Evolutionary conservation across 2,888 invertebrate species (phyloP), one percentile per base, ranked within the genome.

Genomic region (Plagodis dolabraria): DNA sequence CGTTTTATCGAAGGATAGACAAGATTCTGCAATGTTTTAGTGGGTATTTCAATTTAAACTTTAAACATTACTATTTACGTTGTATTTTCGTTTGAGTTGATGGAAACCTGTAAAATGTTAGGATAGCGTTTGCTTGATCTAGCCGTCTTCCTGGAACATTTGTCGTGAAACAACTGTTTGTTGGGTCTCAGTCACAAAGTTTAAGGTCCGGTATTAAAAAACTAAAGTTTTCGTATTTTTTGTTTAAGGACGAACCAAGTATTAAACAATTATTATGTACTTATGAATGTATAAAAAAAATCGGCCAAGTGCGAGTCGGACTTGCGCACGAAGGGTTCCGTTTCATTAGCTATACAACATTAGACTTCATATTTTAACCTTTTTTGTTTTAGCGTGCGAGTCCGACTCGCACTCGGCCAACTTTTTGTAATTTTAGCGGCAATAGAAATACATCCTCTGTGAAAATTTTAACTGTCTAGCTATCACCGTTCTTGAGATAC

Each of bases 101-200:
- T 9, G 40, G 11, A 50, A 47, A 53, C 59, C 52, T 33, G 47
- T 50, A 52, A 63, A 63, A 63, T 40, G 55, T 47, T n/a, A 12
- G 53, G 47, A 57, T 46, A 33, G 59, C 59, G 60, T 63, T 64
- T 60, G 70, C 75, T 79, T 79, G 79, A 78, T 83, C 78, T 82
- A 81, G 70, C 78, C 74, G 79, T 80, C 83, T 83, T 82, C 76
- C 82, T 80, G 80, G 78, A 79, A 76, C 75, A 76, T 81, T 76
- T 73, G 70, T 76, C 67, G 73, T 70, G 66, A 70, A 78, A 80
- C 80, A 80, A 80, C 77, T 81, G 78, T 72, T 71, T 65, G 60
- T 80, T 78, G 80, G 67, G 77, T 48, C 60, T 69, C 56, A 53
- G 64, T 56, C 76, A 84, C 65, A 78, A 36, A 61, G 67, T 33